Base-by-base conservation (phyloP, 2,888 invertebrate species). In the Cosmopolites sordidus region DNA sequence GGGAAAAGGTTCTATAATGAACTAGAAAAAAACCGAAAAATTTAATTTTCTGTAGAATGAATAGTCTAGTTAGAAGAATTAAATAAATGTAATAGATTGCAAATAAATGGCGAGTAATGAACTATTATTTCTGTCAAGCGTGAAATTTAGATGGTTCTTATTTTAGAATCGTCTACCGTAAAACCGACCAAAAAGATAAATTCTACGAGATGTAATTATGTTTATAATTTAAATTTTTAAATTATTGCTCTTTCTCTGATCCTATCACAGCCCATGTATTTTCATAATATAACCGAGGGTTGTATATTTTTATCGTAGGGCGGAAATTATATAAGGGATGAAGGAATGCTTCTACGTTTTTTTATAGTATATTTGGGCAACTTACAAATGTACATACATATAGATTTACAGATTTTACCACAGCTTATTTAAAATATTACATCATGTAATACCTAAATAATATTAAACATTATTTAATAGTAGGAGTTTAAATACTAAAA, bases 211-310 rank as follows among this genome's bases (percentile, higher is more conserved):
- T 12, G 37, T 33, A 48, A 37, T 53, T 49, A 49, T 41, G 50
- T 42, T 45, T 42, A 45, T 46, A 54, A 50, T 50, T 54, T 54
- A 54, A 54, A 49, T 54, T 54, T 54, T 54, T 27, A 50, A 54
- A 41, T 39, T 48, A 55, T 42, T 43, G 44, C 37, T 12, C 40
- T 37, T 44, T 55, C 39, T 42, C 37, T 17, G 55, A 55, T 55
- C 37, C 22, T 55, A 55, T 55, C 55, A 44, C 30, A 37, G 39
- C 16, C 43, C 48, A 51, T 55, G 55, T 55, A 55, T 45, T 47
- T 47, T 39, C 43, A 27, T 38, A 41, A 51, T 48, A 41, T 44
- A 29, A 46, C 43, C 40, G 41, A 49, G 44, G 44, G 48, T 16
- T 39, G 53, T 48, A 48, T 54, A 40, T 54, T 54, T 54, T 54